Evolutionary conservation across 1,140 invertebrate genomes (phyloP), one percentile per base, ranked within the genome.

Genomic region (Maniola jurtina): DNA sequence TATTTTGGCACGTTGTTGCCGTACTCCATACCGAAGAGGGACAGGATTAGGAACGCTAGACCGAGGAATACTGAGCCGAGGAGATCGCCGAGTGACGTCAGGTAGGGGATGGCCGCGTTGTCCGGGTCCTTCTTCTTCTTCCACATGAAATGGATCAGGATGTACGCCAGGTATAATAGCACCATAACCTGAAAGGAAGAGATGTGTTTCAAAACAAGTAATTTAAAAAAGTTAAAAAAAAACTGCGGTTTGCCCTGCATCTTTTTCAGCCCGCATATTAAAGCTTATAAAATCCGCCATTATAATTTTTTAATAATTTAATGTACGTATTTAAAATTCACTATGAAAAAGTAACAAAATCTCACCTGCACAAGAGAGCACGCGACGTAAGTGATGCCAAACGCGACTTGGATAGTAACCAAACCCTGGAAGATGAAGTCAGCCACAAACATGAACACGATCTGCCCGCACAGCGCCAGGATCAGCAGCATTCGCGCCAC

Each of bases 31-130:
- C 94, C 94, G 72, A 97, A 92, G 1, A 93, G 74, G 69, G 93
- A 93, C 2, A 98, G 93, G 68, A 98, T 94, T 64, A 95, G 91
- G 84, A 98, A 98, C n/a, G 96, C 95, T 4, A 95, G 74, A 1
- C 96, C 95, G 13, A 99, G 90, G 70, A 99, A 93, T 34, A 95
- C 93, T 3, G 97, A 98, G 14, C 98, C 98, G 0, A 98, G 91
- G 3, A 99, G 93, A 90, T 99, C 98, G 14, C 98, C 98, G 0
- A 99, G 80, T 2, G 98, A 97, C 4, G 98, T 99, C 54, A 99
- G 92, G 89, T 98, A 98, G 2, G 98, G 98, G 69, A 99, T 99
- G 14, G 98, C 96, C n/a, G 97, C 97, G 87, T 98, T 99, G 84
- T 99, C 98, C 2, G 98, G 98, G 91, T 99, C 98, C 71, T 98